phyloP scores from a whole-genome alignment of 2,888 invertebrate genomes.

The Argynnis bischoffii region DNA sequence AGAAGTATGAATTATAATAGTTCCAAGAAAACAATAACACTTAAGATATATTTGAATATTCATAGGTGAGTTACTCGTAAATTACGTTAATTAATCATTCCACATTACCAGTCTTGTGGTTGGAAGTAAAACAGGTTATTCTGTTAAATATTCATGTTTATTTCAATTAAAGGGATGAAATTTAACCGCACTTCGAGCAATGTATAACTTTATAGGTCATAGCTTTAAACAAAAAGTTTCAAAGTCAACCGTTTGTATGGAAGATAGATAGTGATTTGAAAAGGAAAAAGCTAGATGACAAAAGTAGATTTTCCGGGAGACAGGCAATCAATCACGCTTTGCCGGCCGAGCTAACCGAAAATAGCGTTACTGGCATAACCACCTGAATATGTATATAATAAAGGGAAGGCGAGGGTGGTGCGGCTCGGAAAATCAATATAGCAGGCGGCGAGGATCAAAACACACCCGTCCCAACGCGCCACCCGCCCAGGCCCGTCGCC shows the following conservation, averaged over 20 bases:
- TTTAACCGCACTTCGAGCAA: background rate
- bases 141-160: conserved; percentile 29
- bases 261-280: conserved; percentile 7
- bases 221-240: conserved; percentile 8
- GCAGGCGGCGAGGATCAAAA: conserved; percentile 79
- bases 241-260: conserved; percentile 2
- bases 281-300: conserved; percentile 28
- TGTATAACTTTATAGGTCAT: background rate
- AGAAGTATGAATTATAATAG: conserved; percentile 3
- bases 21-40: conserved; percentile 13
- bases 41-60: conserved; percentile 24
- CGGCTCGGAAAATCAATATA: conserved; percentile 78
- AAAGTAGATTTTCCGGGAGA: conserved; percentile 41
- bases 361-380: conserved; percentile 68
- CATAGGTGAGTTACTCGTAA: conserved; percentile 18
- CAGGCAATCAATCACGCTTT: conserved; percentile 68
- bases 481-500: conserved; percentile 76
- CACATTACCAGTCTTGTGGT: background rate
- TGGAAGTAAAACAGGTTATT: conserved; percentile 24
- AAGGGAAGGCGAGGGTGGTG: conserved; percentile 60
- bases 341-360: conserved; percentile 69
- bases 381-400: conserved; percentile 73
- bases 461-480: conserved; percentile 61
- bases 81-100: conserved; percentile 1
- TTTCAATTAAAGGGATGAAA: background rate